Percentiles rank a stretch among this genome's conserved stretches.
Conservation (phyloP, 2,888 invertebrate species). For the Timema cristinae region DNA sequence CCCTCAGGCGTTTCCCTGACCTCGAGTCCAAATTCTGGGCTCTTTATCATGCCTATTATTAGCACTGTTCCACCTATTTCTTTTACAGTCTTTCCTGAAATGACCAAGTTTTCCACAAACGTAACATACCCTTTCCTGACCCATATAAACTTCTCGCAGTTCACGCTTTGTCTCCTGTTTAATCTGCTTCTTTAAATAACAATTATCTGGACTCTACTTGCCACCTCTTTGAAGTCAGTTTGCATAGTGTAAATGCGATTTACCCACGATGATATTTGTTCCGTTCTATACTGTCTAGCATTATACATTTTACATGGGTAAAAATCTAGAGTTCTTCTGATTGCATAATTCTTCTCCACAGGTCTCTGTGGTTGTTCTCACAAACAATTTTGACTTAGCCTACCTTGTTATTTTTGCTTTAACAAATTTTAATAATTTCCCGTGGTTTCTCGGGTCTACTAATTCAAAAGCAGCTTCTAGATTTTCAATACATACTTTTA, state of each 20-base stretch:
- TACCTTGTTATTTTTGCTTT: neutral
- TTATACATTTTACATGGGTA: neutral
- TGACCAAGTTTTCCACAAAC: no score
- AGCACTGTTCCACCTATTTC: no score
- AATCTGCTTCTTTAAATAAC: neutral
- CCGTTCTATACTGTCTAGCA: neutral
- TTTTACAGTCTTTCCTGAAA: no score
- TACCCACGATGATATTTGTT: neutral
- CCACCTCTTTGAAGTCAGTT: neutral
- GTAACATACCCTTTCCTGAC: no score
- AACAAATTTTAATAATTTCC: neutral
- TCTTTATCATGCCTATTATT: no score
- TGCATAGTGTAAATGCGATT: constrained; percentile 4
- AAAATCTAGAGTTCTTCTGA: neutral
- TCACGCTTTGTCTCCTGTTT: neutral
- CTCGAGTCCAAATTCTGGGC: no score
- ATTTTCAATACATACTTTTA: neutral
- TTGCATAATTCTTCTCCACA: neutral
- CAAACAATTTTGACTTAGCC: neutral
- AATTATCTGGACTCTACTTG: neutral
- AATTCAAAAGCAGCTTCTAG: neutral
- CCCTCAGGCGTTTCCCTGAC: neutral
- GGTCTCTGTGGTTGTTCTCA: neutral
- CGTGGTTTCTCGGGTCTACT: neutral
- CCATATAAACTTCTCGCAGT: neutral